phyloP scores from a whole-genome alignment of 1,140 invertebrate species.

The Drosophila teissieri region DNA sequence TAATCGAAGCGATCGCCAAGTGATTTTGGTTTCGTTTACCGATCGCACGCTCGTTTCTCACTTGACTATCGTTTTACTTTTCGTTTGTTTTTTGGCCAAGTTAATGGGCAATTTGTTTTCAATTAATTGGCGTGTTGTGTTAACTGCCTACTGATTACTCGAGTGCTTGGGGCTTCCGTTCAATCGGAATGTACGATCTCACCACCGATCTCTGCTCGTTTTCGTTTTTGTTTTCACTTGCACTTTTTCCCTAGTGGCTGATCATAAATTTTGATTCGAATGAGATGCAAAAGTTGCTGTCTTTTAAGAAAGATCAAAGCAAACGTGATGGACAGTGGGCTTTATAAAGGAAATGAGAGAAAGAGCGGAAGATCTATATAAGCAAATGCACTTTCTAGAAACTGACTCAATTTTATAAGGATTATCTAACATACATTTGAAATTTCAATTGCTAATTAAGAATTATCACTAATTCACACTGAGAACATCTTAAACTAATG shows the following conservation, averaged over 20 bases:
- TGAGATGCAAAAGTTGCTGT: conserved; percentile 27
- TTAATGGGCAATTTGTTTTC: conserved; percentile 80
- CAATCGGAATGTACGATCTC: conserved; percentile 19
- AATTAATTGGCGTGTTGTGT: conserved; percentile 81
- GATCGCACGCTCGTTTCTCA: conserved; percentile 44
- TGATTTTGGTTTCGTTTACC: conserved; percentile 58
- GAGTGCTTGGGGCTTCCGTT: conserved; percentile 53
- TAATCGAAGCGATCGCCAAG: conserved; percentile 40
- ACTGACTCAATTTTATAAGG: neutral
- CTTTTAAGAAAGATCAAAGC: conserved; percentile 46
- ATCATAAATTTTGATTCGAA: conserved; percentile 46
- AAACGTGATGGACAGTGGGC: conserved; percentile 25
- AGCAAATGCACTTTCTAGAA: neutral
- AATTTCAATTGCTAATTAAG: too few relatives aligned
- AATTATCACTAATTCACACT: too few relatives aligned
- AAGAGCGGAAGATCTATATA: neutral
- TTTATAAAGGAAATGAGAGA: conserved; percentile 1
- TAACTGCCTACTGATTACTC: conserved; percentile 62
- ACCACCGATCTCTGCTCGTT: conserved; percentile 6
- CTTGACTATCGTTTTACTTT: conserved; percentile 41
- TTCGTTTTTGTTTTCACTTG: conserved; percentile 29
- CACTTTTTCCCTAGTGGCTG: conserved; percentile 15
- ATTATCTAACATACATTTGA: too few relatives aligned
- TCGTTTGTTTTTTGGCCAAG: conserved; percentile 58
- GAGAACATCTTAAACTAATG: too few relatives aligned